Evolutionary conservation across 2,113 vertebrate species (phyloP).

Genomic region (Malurus alboscapulatus): DNA sequence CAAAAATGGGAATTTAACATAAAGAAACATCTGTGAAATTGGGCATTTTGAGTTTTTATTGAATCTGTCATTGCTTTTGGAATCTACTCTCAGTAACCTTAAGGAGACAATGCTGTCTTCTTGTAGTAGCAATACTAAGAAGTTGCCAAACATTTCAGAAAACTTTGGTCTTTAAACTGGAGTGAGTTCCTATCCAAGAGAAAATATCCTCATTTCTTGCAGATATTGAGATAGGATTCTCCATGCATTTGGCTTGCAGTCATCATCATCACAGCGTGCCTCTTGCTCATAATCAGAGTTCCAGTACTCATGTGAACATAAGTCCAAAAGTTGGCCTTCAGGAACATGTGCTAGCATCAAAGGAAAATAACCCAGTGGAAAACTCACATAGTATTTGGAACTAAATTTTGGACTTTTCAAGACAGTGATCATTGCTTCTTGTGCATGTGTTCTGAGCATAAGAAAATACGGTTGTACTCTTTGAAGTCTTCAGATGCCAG

Average conservation of each 20-base stretch:
- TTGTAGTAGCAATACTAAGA: background rate
- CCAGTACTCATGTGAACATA: background rate
- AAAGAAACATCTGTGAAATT: background rate
- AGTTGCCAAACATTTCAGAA: background rate
- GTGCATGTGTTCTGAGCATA: background rate
- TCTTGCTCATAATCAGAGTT: background rate
- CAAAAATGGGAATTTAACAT: background rate
- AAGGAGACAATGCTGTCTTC: background rate
- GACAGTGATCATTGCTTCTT: background rate
- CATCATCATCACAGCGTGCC: background rate
- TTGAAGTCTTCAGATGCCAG: background rate
- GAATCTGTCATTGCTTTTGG: background rate
- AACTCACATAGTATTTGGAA: background rate
- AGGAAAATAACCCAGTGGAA: background rate
- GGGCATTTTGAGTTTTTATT: background rate
- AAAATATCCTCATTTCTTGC: background rate
- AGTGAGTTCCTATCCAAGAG: background rate
- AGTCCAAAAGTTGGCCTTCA: background rate
- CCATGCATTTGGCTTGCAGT: background rate
- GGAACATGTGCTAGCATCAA: background rate
- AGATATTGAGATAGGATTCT: background rate
- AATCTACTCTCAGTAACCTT: background rate
- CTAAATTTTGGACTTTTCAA: background rate
- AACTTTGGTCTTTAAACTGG: background rate
- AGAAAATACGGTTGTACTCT: background rate